Evolutionary conservation across 1,140 invertebrate genomes (phyloP).

Genomic region (Cryptotermes secundus): DNA sequence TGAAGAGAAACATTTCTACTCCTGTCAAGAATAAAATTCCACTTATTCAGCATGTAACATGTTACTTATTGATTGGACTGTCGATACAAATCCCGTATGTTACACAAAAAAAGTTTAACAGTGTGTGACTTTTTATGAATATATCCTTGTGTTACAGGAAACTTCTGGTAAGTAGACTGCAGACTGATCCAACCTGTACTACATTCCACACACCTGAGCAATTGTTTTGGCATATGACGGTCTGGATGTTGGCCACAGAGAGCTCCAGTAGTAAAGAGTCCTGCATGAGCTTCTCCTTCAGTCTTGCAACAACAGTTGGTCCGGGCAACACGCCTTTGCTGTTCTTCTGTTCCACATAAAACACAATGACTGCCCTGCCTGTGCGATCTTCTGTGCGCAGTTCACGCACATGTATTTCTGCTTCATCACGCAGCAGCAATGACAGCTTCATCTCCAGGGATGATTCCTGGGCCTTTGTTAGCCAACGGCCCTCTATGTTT

Average conservation of each 20-base stretch:
- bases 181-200: background rate
- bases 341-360: slow-evolving; percentile 44
- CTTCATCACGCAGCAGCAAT: slow-evolving; percentile 69
- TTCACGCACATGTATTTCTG: slow-evolving; percentile 62
- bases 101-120: too few species aligned
- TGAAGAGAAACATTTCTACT: too few species aligned
- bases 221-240: slow-evolving; percentile 85
- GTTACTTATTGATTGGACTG: too few species aligned
- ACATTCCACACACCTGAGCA: slow-evolving; percentile 68
- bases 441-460: slow-evolving; percentile 60
- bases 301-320: slow-evolving; percentile 57
- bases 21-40: background rate
- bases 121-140: too few species aligned
- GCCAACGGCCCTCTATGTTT: slow-evolving; percentile 66
- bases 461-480: slow-evolving; percentile 73
- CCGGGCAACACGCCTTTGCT: slow-evolving; percentile 39
- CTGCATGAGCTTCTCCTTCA: slow-evolving; percentile 67
- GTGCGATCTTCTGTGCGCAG: slow-evolving; percentile 61
- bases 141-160: too few species aligned
- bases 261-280: slow-evolving; percentile 73
- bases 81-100: too few species aligned
- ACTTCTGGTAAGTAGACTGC: too few species aligned
- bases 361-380: slow-evolving; percentile 60
- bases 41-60: background rate
- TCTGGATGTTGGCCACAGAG: slow-evolving; percentile 73